Base-by-base conservation (phyloP, 2,113 vertebrate species). In the Alosa alosa region DNA sequence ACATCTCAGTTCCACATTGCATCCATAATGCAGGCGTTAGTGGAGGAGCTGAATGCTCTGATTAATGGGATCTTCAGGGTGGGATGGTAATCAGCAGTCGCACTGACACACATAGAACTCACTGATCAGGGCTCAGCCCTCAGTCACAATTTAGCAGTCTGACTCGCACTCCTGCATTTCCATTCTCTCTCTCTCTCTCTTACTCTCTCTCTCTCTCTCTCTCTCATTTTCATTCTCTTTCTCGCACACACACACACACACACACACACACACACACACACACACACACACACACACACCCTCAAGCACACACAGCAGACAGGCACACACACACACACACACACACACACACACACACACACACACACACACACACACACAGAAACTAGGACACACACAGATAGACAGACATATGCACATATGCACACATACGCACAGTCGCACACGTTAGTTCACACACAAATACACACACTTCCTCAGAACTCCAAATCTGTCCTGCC, bases 1-100 rank as follows among this genome's bases (percentile, higher is more conserved):
- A 25, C 64, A 31, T 68, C 8, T 68, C 64, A 68, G 64, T 31
- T 68, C n/a, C 25, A 68, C 64, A 68, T 13, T 25, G 64, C 64
- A 68, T 68, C n/a, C 25, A 31, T 68, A 68, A 68, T 68, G 64
- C n/a, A 68, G 64, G 64, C 64, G 11, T 68, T 68, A 31, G n/a
- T 7, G 1, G n/a, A 68, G 64, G 64, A 22, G 20, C 55, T 60
- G 55, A 22, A 60, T 25, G n/a, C 64, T 25, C 64, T 68, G 64
- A 68, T 68, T 25, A 68, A 68, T 68, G n/a, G 64, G 64, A 68
- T 68, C 9, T 68, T 68, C 55, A 31, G 64, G 64, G 64, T 68
- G 64, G 64, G 64, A 68, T 68, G 64, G 64, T 68, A 68, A 68
- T 68, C 64, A 68, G 64, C 64, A 68, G n/a, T n/a, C 64, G 9